Conservation (phyloP, 1,140 invertebrate genomes). For the Ridgeia piscesae region DNA sequence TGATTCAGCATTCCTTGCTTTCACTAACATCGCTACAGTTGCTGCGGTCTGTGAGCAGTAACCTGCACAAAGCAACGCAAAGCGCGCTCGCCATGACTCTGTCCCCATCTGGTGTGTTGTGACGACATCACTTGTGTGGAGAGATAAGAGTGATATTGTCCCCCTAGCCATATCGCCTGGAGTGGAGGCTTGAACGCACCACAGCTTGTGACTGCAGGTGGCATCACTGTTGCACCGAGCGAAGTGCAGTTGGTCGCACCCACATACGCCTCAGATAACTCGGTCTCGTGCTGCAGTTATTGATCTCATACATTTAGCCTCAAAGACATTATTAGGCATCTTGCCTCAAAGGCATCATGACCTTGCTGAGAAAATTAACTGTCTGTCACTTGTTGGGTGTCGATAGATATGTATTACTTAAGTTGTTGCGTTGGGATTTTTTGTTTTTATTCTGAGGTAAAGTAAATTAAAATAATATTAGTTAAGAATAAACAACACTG, state of each 20-base stretch:
- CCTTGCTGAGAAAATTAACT: neutral
- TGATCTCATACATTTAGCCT: neutral
- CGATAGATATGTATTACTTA: neutral
- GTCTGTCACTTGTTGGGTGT: neutral
- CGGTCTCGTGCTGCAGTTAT: neutral
- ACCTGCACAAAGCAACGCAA: neutral
- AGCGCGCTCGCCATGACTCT: neutral
- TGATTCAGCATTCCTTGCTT: constrained; percentile 5
- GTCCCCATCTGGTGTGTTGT: neutral
- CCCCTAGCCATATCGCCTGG: neutral
- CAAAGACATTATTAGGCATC: neutral
- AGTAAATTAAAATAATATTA: neutral
- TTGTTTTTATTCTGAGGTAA: neutral
- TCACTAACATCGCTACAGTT: neutral
- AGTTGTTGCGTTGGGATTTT: neutral
- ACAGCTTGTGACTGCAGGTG: neutral
- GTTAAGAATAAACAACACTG: neutral
- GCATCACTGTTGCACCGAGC: neutral
- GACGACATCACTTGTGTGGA: too few species aligned
- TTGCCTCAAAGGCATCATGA: neutral
- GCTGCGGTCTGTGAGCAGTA: neutral
- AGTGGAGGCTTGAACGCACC: neutral
- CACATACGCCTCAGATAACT: neutral
- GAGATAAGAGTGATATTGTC: neutral
- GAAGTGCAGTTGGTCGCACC: neutral